Base-by-base conservation (phyloP, 1,140 invertebrate genomes). In the Hycleus phaleratus region DNA sequence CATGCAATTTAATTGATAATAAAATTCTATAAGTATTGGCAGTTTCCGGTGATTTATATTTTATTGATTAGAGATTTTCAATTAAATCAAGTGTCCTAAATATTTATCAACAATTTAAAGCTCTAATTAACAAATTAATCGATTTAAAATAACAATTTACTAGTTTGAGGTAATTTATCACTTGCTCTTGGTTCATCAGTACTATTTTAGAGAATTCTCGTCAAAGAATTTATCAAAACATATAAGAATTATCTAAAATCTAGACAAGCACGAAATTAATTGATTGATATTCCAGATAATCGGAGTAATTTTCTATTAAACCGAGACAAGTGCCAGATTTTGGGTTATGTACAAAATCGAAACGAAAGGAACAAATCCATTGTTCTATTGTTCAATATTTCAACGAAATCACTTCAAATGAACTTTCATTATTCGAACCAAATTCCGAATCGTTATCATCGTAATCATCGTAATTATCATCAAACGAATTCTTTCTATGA, bases 401-500 rank as follows among this genome's bases (percentile, higher is more conserved):
- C 32, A 32, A 32, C 32, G 32, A 32, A 32, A 32, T 32, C 32
- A 70, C 63, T 55, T 70, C 65, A 50, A 70, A 70, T 25, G 65
- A 59, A 52, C 54, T 61, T 43, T 68, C 68, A 11, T 62, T 53
- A 43, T 68, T 65, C 8, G 67, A 68, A 18, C 62, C 65, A 42
- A 57, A 61, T 42, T 68, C 67, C 10, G 64, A 63, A 26, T 64
- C 66, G 40, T 32, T 32, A 32, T 32, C 32, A 38, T 64, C 60
- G 32, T 62, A 60, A 40, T 60, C 59, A 18, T 60, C 58, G 46
- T 54, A 51, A 26, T 47, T 58, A 10, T 24, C 56, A 46, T 47
- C 50, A 46, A 10, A 47, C n/a, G 32, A 32, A 32, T 32, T 32
- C 4, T 4, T 32, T 49, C 56, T 52, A 46, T 46, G 51, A 42